These are phyloP conservation scores for Sebastes itinus DNA, from an alignment of 2,797 vertebrate genomes.

Conservation along the genomic window DNA sequence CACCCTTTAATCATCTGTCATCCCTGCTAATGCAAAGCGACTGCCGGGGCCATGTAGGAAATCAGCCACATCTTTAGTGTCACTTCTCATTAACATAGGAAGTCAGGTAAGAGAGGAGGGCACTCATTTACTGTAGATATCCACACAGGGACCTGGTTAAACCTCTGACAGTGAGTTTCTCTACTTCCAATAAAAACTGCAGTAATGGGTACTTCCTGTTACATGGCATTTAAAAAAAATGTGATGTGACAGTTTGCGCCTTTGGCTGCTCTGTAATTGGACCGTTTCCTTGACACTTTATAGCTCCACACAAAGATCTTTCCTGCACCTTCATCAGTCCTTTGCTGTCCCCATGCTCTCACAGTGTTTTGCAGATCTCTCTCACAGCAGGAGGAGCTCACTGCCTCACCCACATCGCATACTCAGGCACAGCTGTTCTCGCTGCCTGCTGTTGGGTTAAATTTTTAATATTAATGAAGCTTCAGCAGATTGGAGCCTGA, in stretches of 20 bases:
- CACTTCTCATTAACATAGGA: slow-evolving; percentile 72
- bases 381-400: slow-evolving; percentile 48
- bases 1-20: slow-evolving; percentile 67
- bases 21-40: slow-evolving; percentile 75
- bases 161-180: slow-evolving; percentile 11
- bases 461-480: slow-evolving; percentile 73
- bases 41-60: slow-evolving; percentile 71
- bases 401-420: slow-evolving; percentile 14
- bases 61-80: slow-evolving; percentile 80
- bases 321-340: neutral
- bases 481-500: slow-evolving; percentile 45
- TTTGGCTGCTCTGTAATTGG: slow-evolving; percentile 45
- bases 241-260: slow-evolving; percentile 18
- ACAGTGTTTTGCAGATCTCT: slow-evolving; percentile 3
- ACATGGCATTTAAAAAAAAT: neutral
- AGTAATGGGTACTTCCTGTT: neutral
- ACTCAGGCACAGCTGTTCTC: slow-evolving; percentile 40
- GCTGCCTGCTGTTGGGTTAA: slow-evolving; percentile 45
- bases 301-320: neutral
- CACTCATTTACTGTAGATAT: slow-evolving; percentile 37
- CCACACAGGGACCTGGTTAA: slow-evolving; percentile 21
- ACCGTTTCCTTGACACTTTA: slow-evolving; percentile 34
- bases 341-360: neutral
- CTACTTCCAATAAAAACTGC: neutral
- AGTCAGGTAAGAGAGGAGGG: slow-evolving; percentile 59